These are phyloP conservation scores for Trididemnum nubilum DNA, from an alignment of 23 tunicate genomes.

Conservation along the genomic window DNA sequence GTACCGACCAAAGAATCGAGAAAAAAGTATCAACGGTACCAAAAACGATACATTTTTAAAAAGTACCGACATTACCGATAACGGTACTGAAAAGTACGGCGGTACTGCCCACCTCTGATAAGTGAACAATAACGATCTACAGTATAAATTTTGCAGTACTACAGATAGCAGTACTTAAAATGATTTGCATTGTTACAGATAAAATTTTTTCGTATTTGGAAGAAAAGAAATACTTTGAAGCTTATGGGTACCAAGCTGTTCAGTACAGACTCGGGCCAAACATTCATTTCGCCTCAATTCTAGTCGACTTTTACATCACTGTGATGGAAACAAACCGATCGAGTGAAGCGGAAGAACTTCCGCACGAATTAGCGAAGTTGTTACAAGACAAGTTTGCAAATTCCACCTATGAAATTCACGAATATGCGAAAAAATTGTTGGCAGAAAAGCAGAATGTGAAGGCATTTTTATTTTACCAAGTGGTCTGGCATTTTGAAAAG, in stretches of 20 bases:
- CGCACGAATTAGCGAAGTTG: background rate
- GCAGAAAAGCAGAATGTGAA: background rate
- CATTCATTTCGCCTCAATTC: background rate
- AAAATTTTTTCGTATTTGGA: slow-evolving; percentile 12
- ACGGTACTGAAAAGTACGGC: too few species aligned
- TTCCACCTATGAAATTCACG: background rate
- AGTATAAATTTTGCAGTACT: too few species aligned
- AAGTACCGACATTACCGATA: too few species aligned
- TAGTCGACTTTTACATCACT: background rate
- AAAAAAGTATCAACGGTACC: too few species aligned
- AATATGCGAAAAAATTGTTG: background rate
- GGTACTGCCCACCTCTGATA: too few species aligned
- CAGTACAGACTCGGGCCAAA: slow-evolving; percentile 10
- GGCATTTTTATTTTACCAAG: slow-evolving; percentile 15
- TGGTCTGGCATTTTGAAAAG: background rate
- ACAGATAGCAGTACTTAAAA: too few species aligned
- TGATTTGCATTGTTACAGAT: too few species aligned
- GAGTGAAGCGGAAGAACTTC: slow-evolving; percentile 9
- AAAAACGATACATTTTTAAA: too few species aligned
- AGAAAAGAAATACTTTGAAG: slow-evolving; percentile 6
- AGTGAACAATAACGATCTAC: too few species aligned
- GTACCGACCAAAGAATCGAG: too few species aligned
- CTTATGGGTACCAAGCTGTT: background rate
- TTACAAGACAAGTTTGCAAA: background rate
- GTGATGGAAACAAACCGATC: background rate